phyloP scores from a whole-genome alignment of 2,113 vertebrate genomes.

The Otolemur garnettii region DNA sequence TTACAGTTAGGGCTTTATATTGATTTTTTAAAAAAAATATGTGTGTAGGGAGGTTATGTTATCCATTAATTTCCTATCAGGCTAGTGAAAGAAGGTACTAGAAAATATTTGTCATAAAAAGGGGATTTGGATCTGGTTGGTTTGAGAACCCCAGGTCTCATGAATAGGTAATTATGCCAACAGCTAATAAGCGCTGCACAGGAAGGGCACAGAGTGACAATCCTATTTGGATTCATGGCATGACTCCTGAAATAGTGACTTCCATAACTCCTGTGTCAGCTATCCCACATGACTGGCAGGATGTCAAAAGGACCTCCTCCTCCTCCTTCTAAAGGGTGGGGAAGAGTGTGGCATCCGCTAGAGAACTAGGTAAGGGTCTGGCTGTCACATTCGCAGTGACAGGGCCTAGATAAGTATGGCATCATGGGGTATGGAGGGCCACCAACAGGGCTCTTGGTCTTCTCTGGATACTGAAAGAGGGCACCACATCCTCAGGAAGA shows the following conservation, averaged over 20 bases:
- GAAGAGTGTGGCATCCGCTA: not conserved
- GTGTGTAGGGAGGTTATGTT: constrained; percentile 43
- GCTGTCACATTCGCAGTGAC: not conserved
- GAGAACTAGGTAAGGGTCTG: not conserved
- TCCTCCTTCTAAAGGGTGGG: not conserved
- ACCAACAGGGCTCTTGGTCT: not conserved
- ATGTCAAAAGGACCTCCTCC: not conserved
- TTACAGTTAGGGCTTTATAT: constrained; percentile 58
- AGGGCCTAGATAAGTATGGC: not conserved
- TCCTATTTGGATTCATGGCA: not conserved
- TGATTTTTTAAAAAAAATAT: constrained; percentile 56
- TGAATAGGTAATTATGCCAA: constrained; percentile 42
- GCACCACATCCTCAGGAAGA: not conserved
- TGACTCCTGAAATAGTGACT: not conserved
- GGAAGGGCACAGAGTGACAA: not conserved
- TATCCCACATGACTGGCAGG: fast-evolving
- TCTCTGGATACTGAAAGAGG: not conserved
- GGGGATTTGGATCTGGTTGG: not conserved
- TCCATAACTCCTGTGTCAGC: not conserved
- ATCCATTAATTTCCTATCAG: constrained; percentile 61
- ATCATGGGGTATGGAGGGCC: not conserved
- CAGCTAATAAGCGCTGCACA: not conserved
- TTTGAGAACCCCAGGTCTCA: constrained; percentile 37
- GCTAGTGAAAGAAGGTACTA: constrained; percentile 7
- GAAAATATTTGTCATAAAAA: constrained; percentile 41